Evolutionary conservation across 2,113 vertebrate species (phyloP).

Genomic region (Cephalophus harveyi): DNA sequence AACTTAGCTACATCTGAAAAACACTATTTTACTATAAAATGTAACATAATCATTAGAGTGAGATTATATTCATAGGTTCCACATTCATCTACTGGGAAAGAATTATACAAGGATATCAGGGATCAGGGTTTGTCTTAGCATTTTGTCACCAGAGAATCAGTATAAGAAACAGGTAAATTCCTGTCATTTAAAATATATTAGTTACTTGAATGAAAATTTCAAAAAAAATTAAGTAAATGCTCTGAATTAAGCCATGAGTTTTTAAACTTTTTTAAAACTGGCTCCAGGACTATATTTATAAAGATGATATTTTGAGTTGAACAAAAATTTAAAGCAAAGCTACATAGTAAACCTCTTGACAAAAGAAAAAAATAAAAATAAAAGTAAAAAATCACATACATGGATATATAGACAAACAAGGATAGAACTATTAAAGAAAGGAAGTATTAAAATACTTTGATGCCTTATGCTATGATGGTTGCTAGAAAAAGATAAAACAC

Average conservation of each 20-base stretch:
- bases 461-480: background rate
- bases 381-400: background rate
- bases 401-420: background rate
- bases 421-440: background rate
- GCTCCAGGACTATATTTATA: background rate
- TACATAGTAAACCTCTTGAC: background rate
- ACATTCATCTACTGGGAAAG: background rate
- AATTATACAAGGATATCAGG: background rate
- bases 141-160: no score
- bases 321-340: background rate
- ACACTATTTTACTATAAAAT: background rate
- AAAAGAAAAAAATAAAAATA: background rate
- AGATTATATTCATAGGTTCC: background rate
- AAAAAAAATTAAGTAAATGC: background rate
- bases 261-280: background rate
- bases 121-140: background rate
- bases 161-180: background rate
- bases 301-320: background rate
- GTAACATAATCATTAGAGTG: background rate
- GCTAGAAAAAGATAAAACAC: background rate
- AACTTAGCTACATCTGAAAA: background rate
- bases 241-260: background rate
- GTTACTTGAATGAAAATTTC: background rate
- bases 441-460: background rate
- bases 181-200: background rate